Evolutionary conservation across 2,113 vertebrate genomes (phyloP).

Genomic region (Callopanchax toddi): DNA sequence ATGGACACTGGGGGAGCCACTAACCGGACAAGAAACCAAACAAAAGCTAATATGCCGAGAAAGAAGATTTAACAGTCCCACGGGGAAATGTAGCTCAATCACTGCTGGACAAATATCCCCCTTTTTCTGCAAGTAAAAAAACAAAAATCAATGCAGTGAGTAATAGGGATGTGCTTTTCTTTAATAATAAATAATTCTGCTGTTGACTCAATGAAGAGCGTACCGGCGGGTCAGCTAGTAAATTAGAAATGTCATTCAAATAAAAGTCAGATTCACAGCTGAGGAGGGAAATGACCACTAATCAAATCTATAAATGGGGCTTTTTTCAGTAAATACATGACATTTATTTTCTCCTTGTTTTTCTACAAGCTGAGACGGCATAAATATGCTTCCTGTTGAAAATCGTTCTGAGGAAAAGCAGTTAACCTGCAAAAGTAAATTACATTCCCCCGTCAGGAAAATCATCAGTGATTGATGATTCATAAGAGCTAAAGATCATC

Average conservation of each 20-base stretch:
- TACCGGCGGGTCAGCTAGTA: constrained; percentile 11
- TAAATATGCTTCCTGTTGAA: background rate
- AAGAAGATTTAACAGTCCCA: constrained; percentile 33
- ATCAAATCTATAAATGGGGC: too few relatives aligned
- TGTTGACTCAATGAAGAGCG: constrained; percentile 20
- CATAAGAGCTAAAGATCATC: constrained; percentile 24
- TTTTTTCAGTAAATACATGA: too few relatives aligned
- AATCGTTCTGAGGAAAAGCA: background rate
- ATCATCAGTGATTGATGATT: constrained; percentile 18
- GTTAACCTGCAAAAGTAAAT: constrained; percentile 21
- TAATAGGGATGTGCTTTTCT: constrained; percentile 11
- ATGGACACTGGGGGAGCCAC: constrained; percentile 20
- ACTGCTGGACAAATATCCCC: constrained; percentile 4
- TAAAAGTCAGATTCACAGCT: constrained; percentile 5
- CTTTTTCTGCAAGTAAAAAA: constrained; percentile 11
- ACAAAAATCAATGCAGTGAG: background rate
- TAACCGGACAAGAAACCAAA: constrained; percentile 18
- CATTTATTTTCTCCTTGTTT: background rate
- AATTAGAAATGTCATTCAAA: constrained; percentile 24
- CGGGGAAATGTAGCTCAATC: constrained; percentile 36
- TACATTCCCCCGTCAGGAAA: constrained; percentile 13
- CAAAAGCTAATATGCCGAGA: constrained; percentile 2
- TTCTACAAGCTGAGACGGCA: background rate
- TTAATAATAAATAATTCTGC: constrained; percentile 1
- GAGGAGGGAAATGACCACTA: background rate